Evolutionary conservation across 1,140 invertebrate genomes (phyloP), one percentile per base, ranked within the genome.

Genomic region (Globodera rostochiensis): DNA sequence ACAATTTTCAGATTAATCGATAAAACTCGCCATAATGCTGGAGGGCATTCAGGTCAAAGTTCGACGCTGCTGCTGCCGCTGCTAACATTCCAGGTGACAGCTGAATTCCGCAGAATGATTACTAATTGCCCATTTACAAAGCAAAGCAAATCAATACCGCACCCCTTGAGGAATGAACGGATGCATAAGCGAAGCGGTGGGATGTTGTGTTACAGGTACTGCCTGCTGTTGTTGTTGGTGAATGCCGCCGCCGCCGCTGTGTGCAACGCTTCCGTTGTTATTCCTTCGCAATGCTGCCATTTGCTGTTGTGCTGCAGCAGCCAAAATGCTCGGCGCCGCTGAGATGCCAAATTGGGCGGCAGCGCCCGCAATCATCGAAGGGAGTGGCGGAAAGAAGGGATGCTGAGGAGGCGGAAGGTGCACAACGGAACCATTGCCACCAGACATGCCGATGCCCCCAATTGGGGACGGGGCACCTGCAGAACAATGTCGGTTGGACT

Each of bases 1-100:
- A 49, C 15, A 57, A n/a, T 57, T 7, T 21, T 19, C n/a, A 47
- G 36, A 49, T 19, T 25, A 74, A 46, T 5, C 36, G 21, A 36
- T 74, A 36, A 36, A 74, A 76, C 57, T 21, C n/a, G 53, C 74
- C 50, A 57, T 76, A 76, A 64, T 76, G 74, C 66, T 76, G 74
- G 15, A 76, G 47, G 15, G 66, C 47, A 57, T 76, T 76, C n/a
- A 76, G 47, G 9, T 76, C 74, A 76, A 76, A 64, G 45, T 66
- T 64, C 1, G 57, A 64, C 15, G 57, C 74, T 11, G 73, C n/a
- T 45, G 74, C 74, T 7, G 46, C 47, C 6, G 74, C 74, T 53
- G 74, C 49, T 9, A 76, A 57, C 7, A 76, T 46, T 0, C 74
- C 74, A 15, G 50, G 74, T 7, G 74, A 19, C 57, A 76, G 0